Percentiles rank a stretch among this genome's conserved stretches.
phyloP scores from a whole-genome alignment of 1,140 invertebrate species.

The Drosophila paulistorum region DNA sequence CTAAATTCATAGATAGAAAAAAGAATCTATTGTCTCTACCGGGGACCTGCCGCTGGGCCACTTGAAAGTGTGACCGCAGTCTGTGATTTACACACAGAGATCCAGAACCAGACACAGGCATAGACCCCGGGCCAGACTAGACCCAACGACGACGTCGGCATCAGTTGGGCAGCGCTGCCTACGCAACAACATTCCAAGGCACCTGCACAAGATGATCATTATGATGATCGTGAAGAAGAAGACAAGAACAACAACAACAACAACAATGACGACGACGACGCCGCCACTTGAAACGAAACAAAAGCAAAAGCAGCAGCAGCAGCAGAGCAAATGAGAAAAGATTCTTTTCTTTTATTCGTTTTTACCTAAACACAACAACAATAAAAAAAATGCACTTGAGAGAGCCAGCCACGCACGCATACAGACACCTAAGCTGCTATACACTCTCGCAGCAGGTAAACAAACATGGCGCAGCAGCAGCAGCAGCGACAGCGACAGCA shows the following conservation, averaged over 20 bases:
- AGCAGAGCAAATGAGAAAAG: constrained; percentile 67
- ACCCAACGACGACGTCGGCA: constrained; percentile 39
- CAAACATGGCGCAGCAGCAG: constrained; percentile 58
- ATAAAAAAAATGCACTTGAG: constrained; percentile 75
- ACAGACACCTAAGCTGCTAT: constrained; percentile 26
- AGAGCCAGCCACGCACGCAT: constrained; percentile 39
- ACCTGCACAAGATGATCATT: constrained; percentile 53
- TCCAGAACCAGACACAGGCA: constrained; percentile 44
- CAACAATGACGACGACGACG: constrained; percentile 35
- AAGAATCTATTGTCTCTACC: constrained; percentile 61
- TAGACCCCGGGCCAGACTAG: constrained; percentile 48
- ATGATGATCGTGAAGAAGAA: constrained; percentile 41
- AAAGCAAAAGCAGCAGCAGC: constrained; percentile 33
- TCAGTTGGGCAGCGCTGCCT: constrained; percentile 26
- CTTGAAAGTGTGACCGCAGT: constrained; percentile 80
- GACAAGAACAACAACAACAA: background rate
- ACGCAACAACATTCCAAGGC: constrained; percentile 72
- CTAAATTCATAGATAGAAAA: constrained; percentile 49
- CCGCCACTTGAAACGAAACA: constrained; percentile 75
- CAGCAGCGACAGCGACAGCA: constrained; percentile 2
- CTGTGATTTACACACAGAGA: constrained; percentile 66
- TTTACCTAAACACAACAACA: constrained; percentile 61
- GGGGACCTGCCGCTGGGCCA: constrained; percentile 38
- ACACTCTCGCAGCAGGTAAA: constrained; percentile 65
- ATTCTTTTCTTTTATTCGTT: constrained; percentile 72